phyloP scores from a whole-genome alignment of 2,888 invertebrate species.

The Helobdella robusta region DNA sequence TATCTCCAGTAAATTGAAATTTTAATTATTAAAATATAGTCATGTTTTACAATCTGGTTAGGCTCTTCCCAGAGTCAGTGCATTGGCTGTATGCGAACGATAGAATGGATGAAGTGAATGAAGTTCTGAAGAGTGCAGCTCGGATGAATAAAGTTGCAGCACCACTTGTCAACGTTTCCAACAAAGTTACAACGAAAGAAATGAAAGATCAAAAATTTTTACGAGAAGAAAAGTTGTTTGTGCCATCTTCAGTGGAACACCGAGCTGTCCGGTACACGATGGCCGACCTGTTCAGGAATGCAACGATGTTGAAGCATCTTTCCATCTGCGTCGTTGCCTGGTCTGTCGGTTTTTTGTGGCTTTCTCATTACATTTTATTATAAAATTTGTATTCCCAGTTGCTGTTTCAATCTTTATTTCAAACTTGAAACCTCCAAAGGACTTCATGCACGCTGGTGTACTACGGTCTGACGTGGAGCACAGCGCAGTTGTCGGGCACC shows the following conservation, averaged over 20 bases:
- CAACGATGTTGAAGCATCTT: neutral
- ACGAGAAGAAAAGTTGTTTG: too few species aligned
- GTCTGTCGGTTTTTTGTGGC: neutral
- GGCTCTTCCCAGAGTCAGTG: constrained; percentile 36
- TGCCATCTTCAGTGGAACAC: too few species aligned
- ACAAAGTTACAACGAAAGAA: neutral
- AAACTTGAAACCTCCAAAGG: constrained; percentile 33
- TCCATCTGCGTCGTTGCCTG: neutral
- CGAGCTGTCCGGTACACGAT: neutral
- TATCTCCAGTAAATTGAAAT: too few species aligned
- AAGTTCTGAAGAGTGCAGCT: constrained; percentile 33
- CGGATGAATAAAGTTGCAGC: constrained; percentile 32
- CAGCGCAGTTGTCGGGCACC: constrained; percentile 38
- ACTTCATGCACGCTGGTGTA: constrained; percentile 38
- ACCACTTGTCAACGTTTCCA: constrained; percentile 16
- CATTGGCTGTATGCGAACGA: constrained; percentile 36
- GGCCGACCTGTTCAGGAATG: neutral
- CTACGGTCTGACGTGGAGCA: constrained; percentile 40
- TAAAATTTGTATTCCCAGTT: too few species aligned
- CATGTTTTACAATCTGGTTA: constrained; percentile 12
- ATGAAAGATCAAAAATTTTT: neutral
- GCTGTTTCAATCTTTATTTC: neutral
- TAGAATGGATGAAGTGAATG: constrained; percentile 32
- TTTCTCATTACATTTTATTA: neutral
- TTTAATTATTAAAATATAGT: neutral